Evolutionary conservation across 23 tunicate genomes (phyloP).

Genomic region (Styela clava): DNA sequence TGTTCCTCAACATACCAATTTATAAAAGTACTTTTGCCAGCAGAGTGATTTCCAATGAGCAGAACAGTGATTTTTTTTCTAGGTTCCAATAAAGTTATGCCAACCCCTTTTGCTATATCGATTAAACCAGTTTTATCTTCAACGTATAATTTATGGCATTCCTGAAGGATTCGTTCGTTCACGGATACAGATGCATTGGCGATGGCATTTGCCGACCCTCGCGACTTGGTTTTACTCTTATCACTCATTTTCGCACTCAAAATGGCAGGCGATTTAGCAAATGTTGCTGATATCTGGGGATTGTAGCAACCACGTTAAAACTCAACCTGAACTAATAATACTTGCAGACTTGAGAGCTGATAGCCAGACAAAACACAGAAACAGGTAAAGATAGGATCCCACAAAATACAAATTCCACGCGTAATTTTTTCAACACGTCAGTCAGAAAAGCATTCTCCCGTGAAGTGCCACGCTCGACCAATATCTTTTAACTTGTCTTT

Average conservation of each 20-base stretch:
- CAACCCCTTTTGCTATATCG: slow-evolving; percentile 72
- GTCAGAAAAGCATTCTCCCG: background rate
- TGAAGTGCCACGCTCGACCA: background rate
- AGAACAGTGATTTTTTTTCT: slow-evolving; percentile 94
- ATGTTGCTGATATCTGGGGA: too few species aligned
- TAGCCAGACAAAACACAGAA: too few species aligned
- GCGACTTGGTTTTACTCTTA: background rate
- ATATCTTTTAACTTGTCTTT: too few species aligned
- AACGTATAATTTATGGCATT: slow-evolving; percentile 82
- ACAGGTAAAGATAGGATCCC: background rate
- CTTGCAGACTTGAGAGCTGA: too few species aligned
- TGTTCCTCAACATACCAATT: slow-evolving; percentile 97
- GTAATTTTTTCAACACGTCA: background rate
- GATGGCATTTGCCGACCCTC: slow-evolving; percentile 8
- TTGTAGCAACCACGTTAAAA: too few species aligned
- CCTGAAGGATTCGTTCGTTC: slow-evolving; percentile 84
- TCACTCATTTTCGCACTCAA: slow-evolving; percentile 16
- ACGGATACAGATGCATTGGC: slow-evolving; percentile 33
- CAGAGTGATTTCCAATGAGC: slow-evolving; percentile 97
- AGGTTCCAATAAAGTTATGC: slow-evolving; percentile 80
- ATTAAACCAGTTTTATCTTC: slow-evolving; percentile 79
- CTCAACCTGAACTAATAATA: too few species aligned
- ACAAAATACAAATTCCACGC: too few species aligned
- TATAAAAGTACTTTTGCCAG: slow-evolving; percentile 95
- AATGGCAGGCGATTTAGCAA: too few species aligned